phyloP scores from a whole-genome alignment of 92 coral and sea anemone genomes.

The Porites rus region DNA sequence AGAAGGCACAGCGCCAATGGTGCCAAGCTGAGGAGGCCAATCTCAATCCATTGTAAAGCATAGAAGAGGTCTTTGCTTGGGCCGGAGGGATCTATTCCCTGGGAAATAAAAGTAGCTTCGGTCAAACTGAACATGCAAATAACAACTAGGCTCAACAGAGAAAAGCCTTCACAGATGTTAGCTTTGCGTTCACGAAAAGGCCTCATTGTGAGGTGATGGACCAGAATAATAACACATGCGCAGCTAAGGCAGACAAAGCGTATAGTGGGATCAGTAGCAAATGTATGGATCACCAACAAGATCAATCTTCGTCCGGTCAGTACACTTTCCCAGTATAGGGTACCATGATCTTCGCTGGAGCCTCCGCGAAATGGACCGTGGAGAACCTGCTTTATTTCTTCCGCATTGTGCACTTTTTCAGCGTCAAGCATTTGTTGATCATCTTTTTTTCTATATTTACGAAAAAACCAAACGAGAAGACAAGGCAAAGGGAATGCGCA shows the following conservation, averaged over 20 bases:
- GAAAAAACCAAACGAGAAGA: slow-evolving; percentile 19
- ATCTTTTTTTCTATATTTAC: background rate
- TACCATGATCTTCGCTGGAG: background rate
- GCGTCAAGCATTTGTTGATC: no score
- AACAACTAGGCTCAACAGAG: slow-evolving; percentile 14
- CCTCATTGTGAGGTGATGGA: slow-evolving; percentile 34
- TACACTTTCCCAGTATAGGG: slow-evolving; percentile 57
- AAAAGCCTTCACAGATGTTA: slow-evolving; percentile 47
- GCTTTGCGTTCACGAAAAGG: slow-evolving; percentile 35
- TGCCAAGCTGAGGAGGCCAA: background rate
- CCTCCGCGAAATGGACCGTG: slow-evolving; percentile 46
- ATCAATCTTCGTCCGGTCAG: slow-evolving; percentile 49
- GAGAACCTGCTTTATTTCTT: slow-evolving; percentile 34
- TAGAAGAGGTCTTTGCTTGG: slow-evolving; percentile 5
- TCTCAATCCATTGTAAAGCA: slow-evolving; percentile 38
- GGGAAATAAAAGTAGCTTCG: slow-evolving; percentile 42
- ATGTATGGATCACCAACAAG: slow-evolving; percentile 24
- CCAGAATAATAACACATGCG: slow-evolving; percentile 39
- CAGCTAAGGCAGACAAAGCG: slow-evolving; percentile 28
- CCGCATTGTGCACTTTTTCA: background rate
- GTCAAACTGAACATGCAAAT: slow-evolving; percentile 32
- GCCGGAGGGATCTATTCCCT: slow-evolving; percentile 40
- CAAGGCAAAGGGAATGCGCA: slow-evolving; percentile 25
- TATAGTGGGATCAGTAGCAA: slow-evolving; percentile 21
- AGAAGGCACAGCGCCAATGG: background rate